A percentile compares a stretch with the other conserved stretches of the same genome.
phyloP scores from a whole-genome alignment of 2,888 invertebrate genomes.

The Mythimna albipuncta region DNA sequence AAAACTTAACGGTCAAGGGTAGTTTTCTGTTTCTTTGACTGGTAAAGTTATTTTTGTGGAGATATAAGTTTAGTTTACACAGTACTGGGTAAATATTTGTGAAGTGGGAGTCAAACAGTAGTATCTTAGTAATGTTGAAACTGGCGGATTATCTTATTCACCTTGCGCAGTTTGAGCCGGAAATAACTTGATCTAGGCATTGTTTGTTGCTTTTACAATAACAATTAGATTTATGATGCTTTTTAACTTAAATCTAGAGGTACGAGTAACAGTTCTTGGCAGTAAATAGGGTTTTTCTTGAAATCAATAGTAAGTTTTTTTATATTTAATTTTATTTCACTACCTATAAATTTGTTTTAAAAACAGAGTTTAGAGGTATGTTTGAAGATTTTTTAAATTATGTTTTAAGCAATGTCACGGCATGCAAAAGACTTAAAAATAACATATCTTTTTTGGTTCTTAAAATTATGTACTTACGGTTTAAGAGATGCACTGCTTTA shows the following conservation, averaged over 20 bases:
- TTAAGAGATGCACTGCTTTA: no score
- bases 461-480: no score
- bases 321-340: no score
- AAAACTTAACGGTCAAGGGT: neutral
- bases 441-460: no score
- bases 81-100: constrained; percentile 84
- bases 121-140: constrained; percentile 76
- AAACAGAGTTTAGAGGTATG: no score
- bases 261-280: neutral
- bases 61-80: constrained; percentile 77
- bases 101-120: constrained; percentile 77
- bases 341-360: no score
- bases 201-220: constrained; percentile 47
- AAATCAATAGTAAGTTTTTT: neutral
- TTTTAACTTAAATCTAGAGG: neutral
- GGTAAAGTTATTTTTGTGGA: constrained; percentile 66
- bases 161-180: constrained; percentile 66
- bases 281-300: neutral
- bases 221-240: constrained; percentile 1
- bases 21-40: constrained; percentile 36
- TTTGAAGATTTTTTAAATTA: no score
- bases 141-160: constrained; percentile 80
- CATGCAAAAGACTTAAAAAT: no score
- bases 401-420: no score
- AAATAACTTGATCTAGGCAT: constrained; percentile 63